A percentile compares a stretch with the other conserved stretches of the same genome.
Evolutionary conservation across 2,797 vertebrate species (phyloP).

Genomic region (Otolemur crassicaudatus): DNA sequence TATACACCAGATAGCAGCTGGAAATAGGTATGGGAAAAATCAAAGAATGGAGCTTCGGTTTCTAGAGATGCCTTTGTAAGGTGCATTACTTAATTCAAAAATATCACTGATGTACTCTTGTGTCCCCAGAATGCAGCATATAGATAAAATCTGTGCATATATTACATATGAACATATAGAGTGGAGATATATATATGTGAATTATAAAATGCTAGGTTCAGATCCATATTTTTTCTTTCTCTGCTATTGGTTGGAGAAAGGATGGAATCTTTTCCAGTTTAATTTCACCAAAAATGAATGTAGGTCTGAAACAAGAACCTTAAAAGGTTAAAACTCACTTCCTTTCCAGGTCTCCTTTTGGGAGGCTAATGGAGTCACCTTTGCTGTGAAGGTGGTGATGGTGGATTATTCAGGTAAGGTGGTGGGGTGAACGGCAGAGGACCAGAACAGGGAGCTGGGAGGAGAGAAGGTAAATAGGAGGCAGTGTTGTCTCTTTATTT

Average conservation of each 20-base stretch:
- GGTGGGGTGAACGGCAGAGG: neutral
- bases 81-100: neutral
- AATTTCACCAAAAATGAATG: neutral
- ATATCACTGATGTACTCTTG: neutral
- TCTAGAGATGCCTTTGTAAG: slow-evolving; percentile 9
- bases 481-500: neutral
- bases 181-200: neutral
- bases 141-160: neutral
- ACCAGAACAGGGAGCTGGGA: neutral
- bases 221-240: neutral
- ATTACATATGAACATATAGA: neutral
- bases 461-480: neutral
- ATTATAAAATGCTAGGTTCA: neutral
- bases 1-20: neutral
- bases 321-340: neutral
- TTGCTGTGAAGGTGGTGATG: neutral
- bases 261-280: neutral
- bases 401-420: neutral
- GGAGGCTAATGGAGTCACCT: neutral
- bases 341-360: neutral
- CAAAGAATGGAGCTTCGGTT: neutral
- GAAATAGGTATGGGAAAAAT: neutral
- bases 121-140: neutral
- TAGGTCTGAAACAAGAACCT: neutral
- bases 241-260: neutral